phyloP scores from a whole-genome alignment of 2,113 vertebrate genomes.

The Otus sunia region DNA sequence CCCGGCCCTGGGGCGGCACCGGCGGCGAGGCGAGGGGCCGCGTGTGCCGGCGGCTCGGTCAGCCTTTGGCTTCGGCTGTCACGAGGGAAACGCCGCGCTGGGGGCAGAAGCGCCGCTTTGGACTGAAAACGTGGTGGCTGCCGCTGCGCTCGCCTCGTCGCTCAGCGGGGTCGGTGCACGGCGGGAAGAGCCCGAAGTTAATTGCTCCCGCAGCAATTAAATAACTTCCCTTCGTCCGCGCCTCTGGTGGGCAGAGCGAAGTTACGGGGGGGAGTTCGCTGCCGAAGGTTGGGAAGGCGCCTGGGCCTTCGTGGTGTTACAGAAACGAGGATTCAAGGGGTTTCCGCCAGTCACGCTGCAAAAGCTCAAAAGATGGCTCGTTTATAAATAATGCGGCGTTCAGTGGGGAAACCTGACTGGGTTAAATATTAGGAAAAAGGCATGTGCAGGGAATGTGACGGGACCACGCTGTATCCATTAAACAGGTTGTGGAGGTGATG shows the following conservation, averaged over 20 bases:
- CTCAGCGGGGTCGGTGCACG: fast-evolving
- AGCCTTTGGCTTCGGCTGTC: background rate
- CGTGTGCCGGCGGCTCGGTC: background rate
- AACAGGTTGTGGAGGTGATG: background rate
- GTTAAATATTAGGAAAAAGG: background rate
- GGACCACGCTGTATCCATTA: fast-evolving
- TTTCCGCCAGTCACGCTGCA: background rate
- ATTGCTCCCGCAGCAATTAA: background rate
- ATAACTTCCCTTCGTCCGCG: background rate
- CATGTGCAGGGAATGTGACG: background rate
- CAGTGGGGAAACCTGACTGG: background rate
- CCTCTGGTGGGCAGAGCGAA: background rate
- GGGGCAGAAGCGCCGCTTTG: background rate
- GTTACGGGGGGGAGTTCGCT: fast-evolving
- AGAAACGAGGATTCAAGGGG: background rate
- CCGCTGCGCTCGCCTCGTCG: background rate
- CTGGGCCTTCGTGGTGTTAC: background rate
- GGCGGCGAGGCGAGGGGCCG: background rate
- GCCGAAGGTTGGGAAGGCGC: background rate
- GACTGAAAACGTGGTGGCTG: fast-evolving
- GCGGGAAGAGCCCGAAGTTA: background rate
- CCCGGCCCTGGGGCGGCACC: background rate
- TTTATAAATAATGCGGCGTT: background rate
- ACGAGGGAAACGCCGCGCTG: fast-evolving
- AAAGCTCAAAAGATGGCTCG: background rate